Evolutionary conservation across 2,113 vertebrate genomes (phyloP).

Genomic region (Xiphophorus hellerii): DNA sequence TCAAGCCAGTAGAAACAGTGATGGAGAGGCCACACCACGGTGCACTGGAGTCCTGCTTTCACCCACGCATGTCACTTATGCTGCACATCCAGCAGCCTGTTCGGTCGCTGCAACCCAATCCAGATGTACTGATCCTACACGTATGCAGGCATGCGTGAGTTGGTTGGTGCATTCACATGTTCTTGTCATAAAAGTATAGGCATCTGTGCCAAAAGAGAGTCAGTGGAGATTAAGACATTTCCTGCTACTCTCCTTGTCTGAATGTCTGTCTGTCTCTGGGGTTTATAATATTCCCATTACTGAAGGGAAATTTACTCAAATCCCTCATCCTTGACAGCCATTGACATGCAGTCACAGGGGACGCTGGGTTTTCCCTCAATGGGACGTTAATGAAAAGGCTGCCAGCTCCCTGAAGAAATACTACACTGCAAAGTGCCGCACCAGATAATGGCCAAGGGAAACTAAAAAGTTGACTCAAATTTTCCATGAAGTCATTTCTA

Average conservation of each 20-base stretch:
- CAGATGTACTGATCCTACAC: conserved; percentile 76
- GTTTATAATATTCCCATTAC: conserved; percentile 72
- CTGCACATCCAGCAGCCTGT: conserved; percentile 68
- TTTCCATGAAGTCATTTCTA: conserved; percentile 15
- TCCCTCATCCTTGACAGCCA: conserved; percentile 74
- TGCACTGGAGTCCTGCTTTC: conserved; percentile 77
- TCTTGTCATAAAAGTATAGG: conserved; percentile 52
- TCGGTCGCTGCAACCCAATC: conserved; percentile 73
- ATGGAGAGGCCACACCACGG: conserved; percentile 82
- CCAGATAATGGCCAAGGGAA: conserved; percentile 38
- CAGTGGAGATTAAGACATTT: conserved; percentile 76
- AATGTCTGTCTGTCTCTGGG: conserved; percentile 62
- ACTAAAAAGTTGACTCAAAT: neutral
- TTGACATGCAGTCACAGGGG: conserved; percentile 66
- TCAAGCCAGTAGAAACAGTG: conserved; percentile 80
- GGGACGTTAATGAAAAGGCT: conserved; percentile 73
- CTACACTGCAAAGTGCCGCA: conserved; percentile 5
- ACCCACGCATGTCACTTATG: conserved; percentile 73
- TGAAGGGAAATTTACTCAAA: conserved; percentile 68
- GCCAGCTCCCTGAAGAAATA: conserved; percentile 53
- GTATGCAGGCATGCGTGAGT: conserved; percentile 39
- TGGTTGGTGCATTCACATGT: conserved; percentile 23
- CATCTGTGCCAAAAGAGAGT: conserved; percentile 61
- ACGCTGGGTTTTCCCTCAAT: conserved; percentile 56
- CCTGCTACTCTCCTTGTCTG: conserved; percentile 60